A percentile compares a stretch with the other conserved stretches of the same genome.
These are phyloP conservation scores for Scartelaos histophorus DNA, from an alignment of 2,113 vertebrate genomes.

Conservation along the genomic window DNA sequence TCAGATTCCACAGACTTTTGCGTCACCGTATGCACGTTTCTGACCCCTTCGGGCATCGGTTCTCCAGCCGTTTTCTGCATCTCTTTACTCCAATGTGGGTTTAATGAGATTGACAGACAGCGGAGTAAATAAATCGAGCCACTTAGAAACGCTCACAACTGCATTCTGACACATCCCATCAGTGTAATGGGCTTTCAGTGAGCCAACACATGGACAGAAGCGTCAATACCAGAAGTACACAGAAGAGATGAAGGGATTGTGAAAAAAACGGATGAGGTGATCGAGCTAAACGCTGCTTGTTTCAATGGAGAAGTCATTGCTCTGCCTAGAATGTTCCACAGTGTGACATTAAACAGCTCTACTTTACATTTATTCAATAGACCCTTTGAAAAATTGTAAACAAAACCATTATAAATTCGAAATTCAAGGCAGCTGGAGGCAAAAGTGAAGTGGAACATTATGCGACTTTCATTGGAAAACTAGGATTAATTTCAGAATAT, in stretches of 20 bases:
- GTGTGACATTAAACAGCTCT: too few species aligned
- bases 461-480: too few species aligned
- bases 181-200: slow-evolving; percentile 64
- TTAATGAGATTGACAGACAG: slow-evolving; percentile 64
- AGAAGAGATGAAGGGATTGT: slow-evolving; percentile 16
- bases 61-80: slow-evolving; percentile 32
- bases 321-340: too few species aligned
- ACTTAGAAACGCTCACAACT: slow-evolving; percentile 30
- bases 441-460: too few species aligned
- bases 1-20: too few species aligned
- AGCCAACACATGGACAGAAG: slow-evolving; percentile 56
- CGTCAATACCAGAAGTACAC: slow-evolving; percentile 23
- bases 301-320: too few species aligned
- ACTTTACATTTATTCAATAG: too few species aligned
- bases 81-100: slow-evolving; percentile 39
- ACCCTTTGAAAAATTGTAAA: too few species aligned
- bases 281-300: slow-evolving; percentile 3
- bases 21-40: too few species aligned
- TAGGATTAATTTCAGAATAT: too few species aligned
- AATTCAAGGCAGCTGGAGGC: too few species aligned
- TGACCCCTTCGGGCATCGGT: slow-evolving; percentile 33
- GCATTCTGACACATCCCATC: slow-evolving; percentile 52
- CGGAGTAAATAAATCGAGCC: slow-evolving; percentile 43
- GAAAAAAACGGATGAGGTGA: slow-evolving; percentile 13
- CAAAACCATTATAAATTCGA: too few species aligned